phyloP scores from a whole-genome alignment of 2,113 vertebrate genomes.

The Damaliscus lunatus region DNA sequence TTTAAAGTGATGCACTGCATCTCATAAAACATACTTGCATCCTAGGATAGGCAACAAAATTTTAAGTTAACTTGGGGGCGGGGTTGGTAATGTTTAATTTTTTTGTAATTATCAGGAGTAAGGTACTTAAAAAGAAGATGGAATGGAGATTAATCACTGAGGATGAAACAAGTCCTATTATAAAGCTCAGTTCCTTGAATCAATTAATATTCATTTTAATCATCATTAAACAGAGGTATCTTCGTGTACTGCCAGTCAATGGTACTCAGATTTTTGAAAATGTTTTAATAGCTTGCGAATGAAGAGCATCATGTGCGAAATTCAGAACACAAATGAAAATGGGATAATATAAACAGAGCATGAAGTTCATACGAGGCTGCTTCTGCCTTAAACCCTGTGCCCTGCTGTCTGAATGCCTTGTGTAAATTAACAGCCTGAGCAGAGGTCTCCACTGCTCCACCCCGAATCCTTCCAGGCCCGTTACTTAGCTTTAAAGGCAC shows the following conservation, averaged over 20 bases:
- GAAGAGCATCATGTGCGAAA: neutral
- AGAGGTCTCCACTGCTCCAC: accelerated
- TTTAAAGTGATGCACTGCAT: constrained; percentile 29
- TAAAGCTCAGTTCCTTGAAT: neutral
- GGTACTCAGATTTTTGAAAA: neutral
- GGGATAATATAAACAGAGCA: neutral
- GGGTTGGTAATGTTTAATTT: neutral
- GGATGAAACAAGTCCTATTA: neutral
- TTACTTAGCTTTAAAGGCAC: accelerated
- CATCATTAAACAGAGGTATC: neutral
- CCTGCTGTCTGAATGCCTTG: too few relatives aligned
- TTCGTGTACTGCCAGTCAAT: neutral
- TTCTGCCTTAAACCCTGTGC: accelerated
- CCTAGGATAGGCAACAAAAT: neutral
- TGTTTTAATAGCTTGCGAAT: neutral
- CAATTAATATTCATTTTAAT: neutral
- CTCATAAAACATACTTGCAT: constrained; percentile 17
- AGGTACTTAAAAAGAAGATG: neutral
- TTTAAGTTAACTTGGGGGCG: neutral
- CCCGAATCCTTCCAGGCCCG: neutral
- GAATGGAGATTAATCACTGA: neutral
- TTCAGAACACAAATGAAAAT: neutral
- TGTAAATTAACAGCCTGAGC: too few relatives aligned
- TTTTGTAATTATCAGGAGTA: neutral
- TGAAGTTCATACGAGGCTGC: accelerated